Evolutionary conservation across 2,888 invertebrate genomes (phyloP), one percentile per base, ranked within the genome.

Genomic region (Aricia artaxerxes): DNA sequence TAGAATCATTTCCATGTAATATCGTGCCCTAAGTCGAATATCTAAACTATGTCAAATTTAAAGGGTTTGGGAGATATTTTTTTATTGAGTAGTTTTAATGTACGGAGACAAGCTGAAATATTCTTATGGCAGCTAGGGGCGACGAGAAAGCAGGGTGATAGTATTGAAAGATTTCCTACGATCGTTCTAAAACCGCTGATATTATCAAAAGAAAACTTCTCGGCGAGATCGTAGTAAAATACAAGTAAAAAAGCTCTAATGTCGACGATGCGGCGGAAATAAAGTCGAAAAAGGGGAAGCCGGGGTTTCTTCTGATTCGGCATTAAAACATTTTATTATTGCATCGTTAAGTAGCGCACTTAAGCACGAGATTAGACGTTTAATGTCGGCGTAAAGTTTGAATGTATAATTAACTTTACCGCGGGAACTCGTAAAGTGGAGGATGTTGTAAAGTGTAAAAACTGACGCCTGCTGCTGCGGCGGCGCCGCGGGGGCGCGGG

Each of bases 391-490:
- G 35, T 69, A 69, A 69, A 69, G 35, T 69, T 69, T 35, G 69
- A 69, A 69, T 69, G 69, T 69, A 38, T 69, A 35, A 38, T 69
- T 69, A 69, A 69, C 69, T 69, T 35, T 44, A 73, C 73, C 73
- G 73, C 73, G 24, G 24, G 73, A 44, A 69, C 69, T 69, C 73
- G 73, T 73, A 73, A 73, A 73, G 40, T 44, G n/a, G 44, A 73
- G 73, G 44, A 73, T 73, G 73, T 73, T 73, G 44, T 64, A 64
- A 64, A 69, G 69, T 69, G 69, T 69, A 73, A 73, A 73, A 73
- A 44, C 44, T 4, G 73, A 24, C 73, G 40, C 73, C 44, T 44
- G 44, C n/a, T 13, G 73, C 7, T 2, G n/a, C 44, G 44, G 40
- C 69, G 35, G 69, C 69, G 35, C 9, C 7, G 13, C 24, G 9